Percentiles rank a stretch among this genome's conserved stretches.
Conservation (phyloP, 1,140 invertebrate species). For the Euura lappo region DNA sequence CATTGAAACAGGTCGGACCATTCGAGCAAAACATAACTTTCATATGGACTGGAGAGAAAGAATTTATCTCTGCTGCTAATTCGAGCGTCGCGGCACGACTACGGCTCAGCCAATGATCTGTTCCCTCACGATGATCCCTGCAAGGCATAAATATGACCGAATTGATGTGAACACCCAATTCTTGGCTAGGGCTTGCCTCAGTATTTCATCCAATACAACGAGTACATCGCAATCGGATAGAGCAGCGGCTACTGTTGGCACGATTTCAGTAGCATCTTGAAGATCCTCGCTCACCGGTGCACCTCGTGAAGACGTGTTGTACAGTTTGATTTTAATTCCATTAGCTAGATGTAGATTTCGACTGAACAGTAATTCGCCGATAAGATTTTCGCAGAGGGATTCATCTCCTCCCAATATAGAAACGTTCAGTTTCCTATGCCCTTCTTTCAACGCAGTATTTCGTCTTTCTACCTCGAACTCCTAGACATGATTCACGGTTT, state of each 20-base stretch:
- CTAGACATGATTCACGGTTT: constrained; percentile 11
- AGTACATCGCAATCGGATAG: constrained; percentile 31
- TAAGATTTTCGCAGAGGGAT: constrained; percentile 30
- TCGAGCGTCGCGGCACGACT: constrained; percentile 25
- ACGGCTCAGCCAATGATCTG: constrained; percentile 20
- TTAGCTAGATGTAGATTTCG: constrained; percentile 25
- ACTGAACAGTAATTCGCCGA: constrained; percentile 28
- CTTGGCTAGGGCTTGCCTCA: constrained; percentile 18
- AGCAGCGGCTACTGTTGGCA: constrained; percentile 27
- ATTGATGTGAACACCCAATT: background rate
- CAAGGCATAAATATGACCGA: constrained; percentile 6
- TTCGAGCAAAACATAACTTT: constrained; percentile 36
- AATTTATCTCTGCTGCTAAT: constrained; percentile 30
- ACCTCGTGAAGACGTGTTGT: constrained; percentile 30
- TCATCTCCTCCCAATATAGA: constrained; percentile 33
- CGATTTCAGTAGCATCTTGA: constrained; percentile 21
- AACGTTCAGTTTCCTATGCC: constrained; percentile 17
- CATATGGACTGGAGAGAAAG: constrained; percentile 27
- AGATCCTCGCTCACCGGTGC: constrained; percentile 23
- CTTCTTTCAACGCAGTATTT: constrained; percentile 3
- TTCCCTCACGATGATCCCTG: constrained; percentile 26
- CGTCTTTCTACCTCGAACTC: constrained; percentile 9
- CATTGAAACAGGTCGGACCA: constrained; percentile 32
- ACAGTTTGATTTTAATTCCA: constrained; percentile 30
- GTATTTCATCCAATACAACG: constrained; percentile 28